phyloP scores from a whole-genome alignment of 2,888 invertebrate genomes.

The Mythimna albipuncta region DNA sequence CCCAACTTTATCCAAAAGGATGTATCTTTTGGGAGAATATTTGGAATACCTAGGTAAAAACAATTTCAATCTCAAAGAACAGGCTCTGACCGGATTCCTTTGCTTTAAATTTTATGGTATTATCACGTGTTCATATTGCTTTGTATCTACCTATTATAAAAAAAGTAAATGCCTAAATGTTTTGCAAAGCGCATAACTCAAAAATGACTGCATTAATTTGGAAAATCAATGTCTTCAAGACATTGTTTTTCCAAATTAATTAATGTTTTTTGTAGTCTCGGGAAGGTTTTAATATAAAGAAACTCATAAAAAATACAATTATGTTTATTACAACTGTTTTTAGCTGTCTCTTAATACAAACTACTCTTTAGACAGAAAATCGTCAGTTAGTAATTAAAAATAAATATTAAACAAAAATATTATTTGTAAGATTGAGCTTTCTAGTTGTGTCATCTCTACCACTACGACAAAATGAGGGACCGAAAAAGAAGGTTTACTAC shows the following conservation, averaged over 20 bases:
- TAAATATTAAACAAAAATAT: slow-evolving; percentile 1
- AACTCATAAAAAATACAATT: too few relatives aligned
- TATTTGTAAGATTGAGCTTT: not conserved
- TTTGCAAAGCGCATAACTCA: too few relatives aligned
- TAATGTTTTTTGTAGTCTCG: too few relatives aligned
- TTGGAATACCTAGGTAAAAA: slow-evolving; percentile 65
- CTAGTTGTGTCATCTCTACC: slow-evolving; percentile 1
- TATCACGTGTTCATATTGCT: slow-evolving; percentile 23
- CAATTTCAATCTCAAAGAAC: slow-evolving; percentile 59
- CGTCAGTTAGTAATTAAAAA: not conserved
- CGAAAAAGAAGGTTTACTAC: slow-evolving; percentile 4
- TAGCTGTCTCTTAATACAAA: too few relatives aligned
- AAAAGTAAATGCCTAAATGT: too few relatives aligned
- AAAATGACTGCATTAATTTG: too few relatives aligned
- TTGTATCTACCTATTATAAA: not conserved
- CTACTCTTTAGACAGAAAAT: too few relatives aligned
- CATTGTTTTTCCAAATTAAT: too few relatives aligned
- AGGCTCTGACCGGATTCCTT: slow-evolving; percentile 43
- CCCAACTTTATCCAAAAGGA: slow-evolving; percentile 67
- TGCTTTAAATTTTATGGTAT: slow-evolving; percentile 44
- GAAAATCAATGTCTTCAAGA: too few relatives aligned
- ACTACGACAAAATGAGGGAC: slow-evolving; percentile 7
- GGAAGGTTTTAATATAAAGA: too few relatives aligned
- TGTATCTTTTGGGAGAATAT: slow-evolving; percentile 64
- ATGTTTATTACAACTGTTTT: too few relatives aligned